Percentiles rank a stretch among this genome's conserved stretches.
These are phyloP conservation scores for Ophthalmolycus amberensis DNA, from an alignment of 2,113 vertebrate genomes.

Conservation along the genomic window DNA sequence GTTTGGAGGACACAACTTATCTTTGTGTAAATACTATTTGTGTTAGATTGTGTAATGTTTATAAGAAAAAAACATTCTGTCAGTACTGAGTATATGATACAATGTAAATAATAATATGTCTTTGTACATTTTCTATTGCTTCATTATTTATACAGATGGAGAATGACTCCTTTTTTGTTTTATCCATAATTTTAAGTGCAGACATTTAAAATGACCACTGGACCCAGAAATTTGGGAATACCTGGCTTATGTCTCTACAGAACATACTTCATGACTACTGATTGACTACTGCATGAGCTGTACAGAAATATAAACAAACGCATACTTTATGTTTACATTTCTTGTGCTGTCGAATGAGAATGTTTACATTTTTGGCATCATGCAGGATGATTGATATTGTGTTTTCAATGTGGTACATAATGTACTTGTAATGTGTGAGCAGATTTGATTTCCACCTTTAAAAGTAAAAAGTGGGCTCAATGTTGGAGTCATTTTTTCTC, in stretches of 20 bases:
- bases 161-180: not conserved
- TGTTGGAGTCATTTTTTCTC: too few species aligned
- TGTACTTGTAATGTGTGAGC: too few species aligned
- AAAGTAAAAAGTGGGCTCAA: too few species aligned
- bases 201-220: not conserved
- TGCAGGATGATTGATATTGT: too few species aligned
- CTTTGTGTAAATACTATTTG: constrained; percentile 8
- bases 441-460: too few species aligned
- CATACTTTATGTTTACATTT: not conserved
- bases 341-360: not conserved
- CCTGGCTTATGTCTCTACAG: not conserved
- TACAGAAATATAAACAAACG: not conserved
- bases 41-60: constrained; percentile 5
- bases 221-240: not conserved
- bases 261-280: not conserved
- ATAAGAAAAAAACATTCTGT: not conserved
- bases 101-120: constrained; percentile 23
- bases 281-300: not conserved
- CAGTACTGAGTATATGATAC: not conserved
- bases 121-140: not conserved
- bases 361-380: too few species aligned
- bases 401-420: too few species aligned
- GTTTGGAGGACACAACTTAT: constrained; percentile 15
- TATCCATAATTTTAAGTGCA: not conserved
- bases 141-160: constrained; percentile 9